phyloP scores from a whole-genome alignment of 2,113 vertebrate species.

The Protobothrops flavoviridis region DNA sequence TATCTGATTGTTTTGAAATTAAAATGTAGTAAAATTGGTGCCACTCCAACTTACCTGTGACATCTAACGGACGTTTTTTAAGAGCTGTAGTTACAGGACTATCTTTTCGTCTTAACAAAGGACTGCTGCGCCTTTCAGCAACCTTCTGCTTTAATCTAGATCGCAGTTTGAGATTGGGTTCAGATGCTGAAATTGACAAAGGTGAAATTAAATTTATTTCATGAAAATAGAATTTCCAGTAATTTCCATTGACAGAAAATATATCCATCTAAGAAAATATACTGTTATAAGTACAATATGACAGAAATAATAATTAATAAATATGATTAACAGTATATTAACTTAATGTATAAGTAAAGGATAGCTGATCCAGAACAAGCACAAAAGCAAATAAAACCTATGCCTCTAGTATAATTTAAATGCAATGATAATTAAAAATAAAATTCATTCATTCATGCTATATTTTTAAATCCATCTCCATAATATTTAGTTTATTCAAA shows the following conservation, averaged over 20 bases:
- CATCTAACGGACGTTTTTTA: constrained; percentile 92
- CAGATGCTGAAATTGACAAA: constrained; percentile 78
- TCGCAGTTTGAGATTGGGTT: constrained; percentile 95
- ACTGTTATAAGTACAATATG: background rate
- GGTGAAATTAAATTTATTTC: background rate
- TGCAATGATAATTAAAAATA: background rate
- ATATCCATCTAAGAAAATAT: background rate
- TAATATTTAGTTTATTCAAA: background rate
- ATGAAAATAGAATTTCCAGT: background rate
- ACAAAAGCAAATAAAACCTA: background rate
- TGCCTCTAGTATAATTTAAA: background rate
- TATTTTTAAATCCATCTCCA: background rate
- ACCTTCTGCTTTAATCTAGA: constrained; percentile 97
- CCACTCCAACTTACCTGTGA: constrained; percentile 74
- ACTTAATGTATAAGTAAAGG: background rate
- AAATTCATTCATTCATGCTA: background rate
- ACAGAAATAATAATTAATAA: background rate
- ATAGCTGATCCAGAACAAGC: background rate
- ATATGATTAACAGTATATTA: background rate
- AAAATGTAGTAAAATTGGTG: background rate
- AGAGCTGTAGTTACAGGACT: constrained; percentile 80
- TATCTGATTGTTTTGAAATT: background rate
- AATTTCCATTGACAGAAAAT: background rate
- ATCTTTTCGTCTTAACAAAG: constrained; percentile 90
- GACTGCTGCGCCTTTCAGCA: constrained; percentile 93